Base-by-base conservation (phyloP, 2,113 vertebrate genomes). In the Melanocharis versteri region DNA sequence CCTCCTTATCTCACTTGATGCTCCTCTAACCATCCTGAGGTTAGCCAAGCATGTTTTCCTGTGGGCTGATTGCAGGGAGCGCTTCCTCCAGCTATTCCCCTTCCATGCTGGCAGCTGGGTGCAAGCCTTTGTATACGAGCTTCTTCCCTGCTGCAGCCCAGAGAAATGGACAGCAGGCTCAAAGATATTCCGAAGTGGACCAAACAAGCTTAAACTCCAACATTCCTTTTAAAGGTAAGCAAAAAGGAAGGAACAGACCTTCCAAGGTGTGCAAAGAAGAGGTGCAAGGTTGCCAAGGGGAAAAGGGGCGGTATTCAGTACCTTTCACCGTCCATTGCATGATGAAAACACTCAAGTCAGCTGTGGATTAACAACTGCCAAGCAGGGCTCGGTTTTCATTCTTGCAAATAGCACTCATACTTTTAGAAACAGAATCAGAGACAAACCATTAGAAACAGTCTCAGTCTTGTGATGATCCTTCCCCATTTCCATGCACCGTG, bases 351-450 rank as follows among this genome's bases (percentile, higher is more conserved):
- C 47, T 60, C 17, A 48, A 56, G 30, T 47, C 26, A 83, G 9
- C 13, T 70, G 51, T 30, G 27, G 37, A 83, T 73, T 51, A 82
- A 78, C 39, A 82, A 47, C 26, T 61, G 54, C 48, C 14, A 61
- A 40, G n/a, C 24, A 68, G 26, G 11, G 53, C 17, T 24, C 0
- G 0, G 3, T 44, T 77, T 79, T 51, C 28, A 27, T 39, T 75
- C 51, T 39, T 75, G 47, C 11, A 89, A 82, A 23, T 9, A 44
- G 15, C 18, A 68, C 53, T 56, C 31, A 33, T 5, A 37, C 57
- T 79, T 83, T 33, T 8, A 79, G 57, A 75, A 71, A 76, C 11
- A 28, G 30, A 82, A 54, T 61, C 28, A 47, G 23, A 65, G 6
- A 44, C 21, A 87, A 72, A 58, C 53, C 27, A 23, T 17, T 31